Conservation (phyloP, 1,140 invertebrate genomes). For the Platyura marginata region DNA sequence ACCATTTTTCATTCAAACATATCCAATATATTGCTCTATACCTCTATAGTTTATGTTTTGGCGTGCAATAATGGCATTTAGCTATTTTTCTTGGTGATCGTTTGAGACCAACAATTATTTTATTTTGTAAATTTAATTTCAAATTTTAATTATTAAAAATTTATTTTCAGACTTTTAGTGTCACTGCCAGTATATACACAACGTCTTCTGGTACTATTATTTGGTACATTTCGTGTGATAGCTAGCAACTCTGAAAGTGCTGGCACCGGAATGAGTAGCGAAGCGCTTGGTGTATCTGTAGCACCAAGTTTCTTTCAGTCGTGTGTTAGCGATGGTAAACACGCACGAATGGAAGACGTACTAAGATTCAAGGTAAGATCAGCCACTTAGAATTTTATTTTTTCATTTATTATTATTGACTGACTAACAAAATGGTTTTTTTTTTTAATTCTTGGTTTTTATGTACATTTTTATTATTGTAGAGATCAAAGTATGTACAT, state of each 20-base stretch:
- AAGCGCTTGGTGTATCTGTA: conserved; percentile 85
- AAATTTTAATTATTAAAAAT: conserved; percentile 5
- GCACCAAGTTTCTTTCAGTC: conserved; percentile 97
- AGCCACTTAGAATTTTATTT: no score
- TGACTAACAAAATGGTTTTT: no score
- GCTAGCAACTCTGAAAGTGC: conserved; percentile 80
- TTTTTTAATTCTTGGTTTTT: no score
- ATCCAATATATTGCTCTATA: no score
- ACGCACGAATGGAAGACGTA: conserved; percentile 88
- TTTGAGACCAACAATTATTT: neutral
- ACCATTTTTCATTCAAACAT: no score
- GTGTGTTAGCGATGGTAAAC: conserved; percentile 83
- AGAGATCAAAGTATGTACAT: no score
- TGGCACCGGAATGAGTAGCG: conserved; percentile 86
- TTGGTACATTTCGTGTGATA: conserved; percentile 93
- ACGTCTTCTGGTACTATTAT: conserved; percentile 80
- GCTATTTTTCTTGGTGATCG: neutral
- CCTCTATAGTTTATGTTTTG: no score
- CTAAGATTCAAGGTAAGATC: conserved; percentile 68
- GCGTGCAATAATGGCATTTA: neutral
- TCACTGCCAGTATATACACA: conserved; percentile 80
- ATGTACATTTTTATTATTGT: no score
- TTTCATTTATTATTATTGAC: no score
- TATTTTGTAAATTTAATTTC: no score
- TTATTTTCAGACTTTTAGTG: conserved; percentile 58